A percentile compares a stretch with the other conserved stretches of the same genome.
Conservation (phyloP, 2,797 vertebrate genomes). For the Knipowitschia caucasica region DNA sequence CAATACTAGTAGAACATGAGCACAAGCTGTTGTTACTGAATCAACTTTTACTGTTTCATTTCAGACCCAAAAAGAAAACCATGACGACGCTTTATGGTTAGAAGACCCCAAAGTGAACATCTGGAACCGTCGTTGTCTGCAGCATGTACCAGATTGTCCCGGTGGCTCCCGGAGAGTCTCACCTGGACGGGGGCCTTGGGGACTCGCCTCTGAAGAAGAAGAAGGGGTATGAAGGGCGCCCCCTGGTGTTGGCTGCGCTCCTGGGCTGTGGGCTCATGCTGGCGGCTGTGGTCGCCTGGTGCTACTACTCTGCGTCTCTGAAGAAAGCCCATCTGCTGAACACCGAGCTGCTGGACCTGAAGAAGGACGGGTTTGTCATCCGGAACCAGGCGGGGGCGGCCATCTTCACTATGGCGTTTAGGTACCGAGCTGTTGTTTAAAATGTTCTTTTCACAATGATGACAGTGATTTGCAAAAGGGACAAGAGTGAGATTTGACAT, state of each 20-base stretch:
- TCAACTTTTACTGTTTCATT: neutral
- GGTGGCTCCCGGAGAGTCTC: conserved; percentile 64
- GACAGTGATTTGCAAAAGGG: too few relatives aligned
- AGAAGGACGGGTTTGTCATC: conserved; percentile 86
- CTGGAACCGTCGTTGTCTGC: neutral
- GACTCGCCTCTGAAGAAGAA: conserved; percentile 74
- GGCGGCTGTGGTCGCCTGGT: conserved; percentile 84
- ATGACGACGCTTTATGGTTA: conserved; percentile 39
- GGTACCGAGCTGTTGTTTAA: conserved; percentile 53
- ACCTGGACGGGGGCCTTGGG: conserved; percentile 18
- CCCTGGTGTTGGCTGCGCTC: conserved; percentile 73
- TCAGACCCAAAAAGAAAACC: conserved; percentile 32
- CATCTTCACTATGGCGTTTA: conserved; percentile 86
- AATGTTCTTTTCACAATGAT: neutral
- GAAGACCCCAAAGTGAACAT: neutral
- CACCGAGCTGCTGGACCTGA: conserved; percentile 82
- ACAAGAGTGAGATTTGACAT: too few relatives aligned
- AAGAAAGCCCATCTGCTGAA: conserved; percentile 83
- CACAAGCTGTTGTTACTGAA: too few relatives aligned
- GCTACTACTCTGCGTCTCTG: conserved; percentile 88
- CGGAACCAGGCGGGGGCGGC: conserved; percentile 79
- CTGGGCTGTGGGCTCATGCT: conserved; percentile 82
- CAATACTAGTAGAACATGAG: too few relatives aligned
- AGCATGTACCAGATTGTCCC: conserved; percentile 78
- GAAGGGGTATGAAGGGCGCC: conserved; percentile 69